These are phyloP conservation scores for Subacronicta megacephala DNA, from an alignment of 2,888 invertebrate species.

Conservation along the genomic window DNA sequence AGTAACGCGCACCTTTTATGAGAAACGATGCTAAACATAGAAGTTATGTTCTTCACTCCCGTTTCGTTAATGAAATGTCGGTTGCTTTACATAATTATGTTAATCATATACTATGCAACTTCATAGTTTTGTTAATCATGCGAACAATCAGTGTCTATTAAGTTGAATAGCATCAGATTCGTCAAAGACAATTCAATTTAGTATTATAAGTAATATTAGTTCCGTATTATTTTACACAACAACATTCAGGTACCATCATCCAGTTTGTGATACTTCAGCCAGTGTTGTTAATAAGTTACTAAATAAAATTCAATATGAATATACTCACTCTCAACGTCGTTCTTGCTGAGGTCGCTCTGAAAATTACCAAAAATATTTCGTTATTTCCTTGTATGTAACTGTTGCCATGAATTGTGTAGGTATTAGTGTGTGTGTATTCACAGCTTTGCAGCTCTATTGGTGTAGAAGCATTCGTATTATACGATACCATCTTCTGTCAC, in stretches of 20 bases:
- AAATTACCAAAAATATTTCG: slow-evolving; percentile 88
- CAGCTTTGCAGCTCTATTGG: slow-evolving; percentile 70
- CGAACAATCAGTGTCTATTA: not conserved
- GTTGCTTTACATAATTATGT: slow-evolving; percentile 32
- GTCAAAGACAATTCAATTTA: slow-evolving; percentile 11
- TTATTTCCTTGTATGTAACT: slow-evolving; percentile 77
- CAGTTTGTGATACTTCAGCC: slow-evolving; percentile 4
- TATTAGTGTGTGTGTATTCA: slow-evolving; percentile 71
- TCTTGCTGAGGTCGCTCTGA: slow-evolving; percentile 96
- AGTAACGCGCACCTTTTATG: slow-evolving; percentile 86
- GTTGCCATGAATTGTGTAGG: slow-evolving; percentile 73
- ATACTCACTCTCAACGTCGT: slow-evolving; percentile 97
- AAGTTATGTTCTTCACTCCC: slow-evolving; percentile 67
- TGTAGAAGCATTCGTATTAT: slow-evolving; percentile 61
- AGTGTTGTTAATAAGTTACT: slow-evolving; percentile 18
- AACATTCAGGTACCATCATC: slow-evolving; percentile 3
- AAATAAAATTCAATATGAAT: slow-evolving; percentile 20
- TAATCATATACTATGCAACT: slow-evolving; percentile 15
- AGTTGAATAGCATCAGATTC: slow-evolving; percentile 5
- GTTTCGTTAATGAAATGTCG: slow-evolving; percentile 64
- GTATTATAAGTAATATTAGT: slow-evolving; percentile 24
- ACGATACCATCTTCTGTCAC: slow-evolving; percentile 78
- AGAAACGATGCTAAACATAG: slow-evolving; percentile 85
- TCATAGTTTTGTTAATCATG: not conserved
- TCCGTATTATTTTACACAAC: slow-evolving; percentile 9